Evolutionary conservation across 2,113 vertebrate species (phyloP).

Genomic region (Syngnathus scovelli): DNA sequence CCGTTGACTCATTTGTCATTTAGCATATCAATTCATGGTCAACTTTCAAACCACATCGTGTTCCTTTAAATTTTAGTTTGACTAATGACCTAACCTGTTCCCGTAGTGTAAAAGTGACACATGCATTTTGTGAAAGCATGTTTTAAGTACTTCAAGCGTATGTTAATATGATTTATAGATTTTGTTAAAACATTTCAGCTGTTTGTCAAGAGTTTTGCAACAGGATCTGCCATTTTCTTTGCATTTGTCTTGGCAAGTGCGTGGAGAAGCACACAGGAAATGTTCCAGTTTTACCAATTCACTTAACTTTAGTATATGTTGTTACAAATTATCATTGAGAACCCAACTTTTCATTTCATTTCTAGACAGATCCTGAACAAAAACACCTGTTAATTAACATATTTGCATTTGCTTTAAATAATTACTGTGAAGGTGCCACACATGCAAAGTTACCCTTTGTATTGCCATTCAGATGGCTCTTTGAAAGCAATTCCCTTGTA

Average conservation of each 20-base stretch:
- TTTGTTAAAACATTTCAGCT: not conserved
- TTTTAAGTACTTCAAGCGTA: too few relatives aligned
- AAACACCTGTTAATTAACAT: constrained; percentile 11
- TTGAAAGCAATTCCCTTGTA: constrained; percentile 46
- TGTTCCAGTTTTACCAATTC: too few relatives aligned
- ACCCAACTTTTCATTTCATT: not conserved
- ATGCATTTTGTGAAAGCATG: too few relatives aligned
- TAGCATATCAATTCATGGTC: too few relatives aligned
- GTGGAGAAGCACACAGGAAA: not conserved
- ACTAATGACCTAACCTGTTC: too few relatives aligned
- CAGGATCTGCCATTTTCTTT: not conserved
- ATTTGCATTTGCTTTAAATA: constrained; percentile 24
- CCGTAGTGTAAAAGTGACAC: too few relatives aligned
- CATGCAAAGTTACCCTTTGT: constrained; percentile 33
- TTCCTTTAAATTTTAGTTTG: too few relatives aligned
- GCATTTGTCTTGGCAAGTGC: too few relatives aligned
- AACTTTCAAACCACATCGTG: too few relatives aligned
- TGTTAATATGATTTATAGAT: not conserved
- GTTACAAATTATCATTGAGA: not conserved
- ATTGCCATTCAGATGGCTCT: constrained; percentile 33
- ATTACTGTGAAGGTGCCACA: constrained; percentile 3
- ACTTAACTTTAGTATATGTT: not conserved
- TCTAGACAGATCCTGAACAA: not conserved
- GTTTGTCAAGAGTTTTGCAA: not conserved
- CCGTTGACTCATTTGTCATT: too few relatives aligned